Evolutionary conservation across 2,888 invertebrate species (phyloP).

Genomic region (Drosophila atripex): DNA sequence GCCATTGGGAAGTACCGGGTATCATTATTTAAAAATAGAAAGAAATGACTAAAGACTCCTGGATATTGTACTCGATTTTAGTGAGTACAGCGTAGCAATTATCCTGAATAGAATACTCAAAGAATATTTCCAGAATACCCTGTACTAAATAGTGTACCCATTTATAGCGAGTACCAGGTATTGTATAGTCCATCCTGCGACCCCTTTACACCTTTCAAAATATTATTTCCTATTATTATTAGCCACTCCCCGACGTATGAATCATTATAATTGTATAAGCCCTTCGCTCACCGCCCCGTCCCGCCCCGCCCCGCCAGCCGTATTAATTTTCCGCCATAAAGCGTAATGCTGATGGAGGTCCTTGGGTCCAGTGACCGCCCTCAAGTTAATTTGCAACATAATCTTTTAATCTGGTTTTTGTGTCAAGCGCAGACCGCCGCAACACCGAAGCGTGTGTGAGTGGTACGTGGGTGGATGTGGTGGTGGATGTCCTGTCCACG

Average conservation of each 20-base stretch:
- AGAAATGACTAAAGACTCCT: not conserved
- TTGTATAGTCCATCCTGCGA: not conserved
- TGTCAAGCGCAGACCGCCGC: constrained; percentile 68
- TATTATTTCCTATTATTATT: not conserved
- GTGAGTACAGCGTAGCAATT: no score
- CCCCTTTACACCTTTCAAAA: not conserved
- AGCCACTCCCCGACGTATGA: not conserved
- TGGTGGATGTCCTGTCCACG: constrained; percentile 6
- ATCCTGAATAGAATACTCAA: no score
- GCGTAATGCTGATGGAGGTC: constrained; percentile 19
- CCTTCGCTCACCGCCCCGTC: not conserved
- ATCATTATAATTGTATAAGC: constrained; percentile 12
- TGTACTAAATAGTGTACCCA: no score
- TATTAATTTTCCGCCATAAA: constrained; percentile 18
- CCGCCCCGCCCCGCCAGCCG: constrained; percentile 12
- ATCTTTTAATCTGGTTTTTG: constrained; percentile 79
- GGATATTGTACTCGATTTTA: not conserved
- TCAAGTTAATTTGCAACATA: constrained; percentile 78
- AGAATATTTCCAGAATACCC: no score
- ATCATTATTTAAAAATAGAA: not conserved
- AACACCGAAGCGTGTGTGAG: not conserved
- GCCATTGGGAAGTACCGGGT: not conserved
- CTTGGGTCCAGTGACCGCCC: constrained; percentile 41
- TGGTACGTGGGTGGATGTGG: not conserved
- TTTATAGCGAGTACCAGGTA: not conserved